Evolutionary conservation across 37 sponge, comb jelly and placozoan species (phyloP).

Genomic region (Spongia lamella): DNA sequence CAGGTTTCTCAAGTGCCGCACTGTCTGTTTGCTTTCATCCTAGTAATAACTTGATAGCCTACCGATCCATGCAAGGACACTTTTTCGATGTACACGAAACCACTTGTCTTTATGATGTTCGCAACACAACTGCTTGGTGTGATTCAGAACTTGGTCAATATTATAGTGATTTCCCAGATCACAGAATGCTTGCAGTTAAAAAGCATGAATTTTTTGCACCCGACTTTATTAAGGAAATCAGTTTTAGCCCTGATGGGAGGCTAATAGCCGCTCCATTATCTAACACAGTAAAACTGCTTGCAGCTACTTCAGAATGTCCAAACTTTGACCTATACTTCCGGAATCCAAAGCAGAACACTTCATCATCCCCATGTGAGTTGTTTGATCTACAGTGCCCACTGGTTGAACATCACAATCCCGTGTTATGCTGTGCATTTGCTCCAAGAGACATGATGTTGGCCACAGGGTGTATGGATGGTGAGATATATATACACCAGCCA

Average conservation of each 20-base stretch:
- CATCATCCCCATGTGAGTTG: neutral
- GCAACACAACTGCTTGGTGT: neutral
- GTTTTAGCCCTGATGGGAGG: slow-evolving; percentile 50
- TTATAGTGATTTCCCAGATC: no score
- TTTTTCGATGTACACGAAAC: slow-evolving; percentile 12
- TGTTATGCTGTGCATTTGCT: slow-evolving; percentile 53
- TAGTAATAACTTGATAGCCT: slow-evolving; percentile 28
- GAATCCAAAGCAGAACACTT: slow-evolving; percentile 11
- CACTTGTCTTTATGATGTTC: slow-evolving; percentile 34
- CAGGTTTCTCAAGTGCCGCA: neutral
- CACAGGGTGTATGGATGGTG: slow-evolving; percentile 40
- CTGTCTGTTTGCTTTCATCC: slow-evolving; percentile 60
- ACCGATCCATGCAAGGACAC: slow-evolving; percentile 33
- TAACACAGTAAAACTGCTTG: slow-evolving; percentile 29
- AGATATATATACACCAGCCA: slow-evolving; percentile 39
- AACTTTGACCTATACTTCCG: slow-evolving; percentile 39
- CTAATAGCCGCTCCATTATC: slow-evolving; percentile 46
- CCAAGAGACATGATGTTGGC: slow-evolving; percentile 38
- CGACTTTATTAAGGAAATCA: slow-evolving; percentile 59
- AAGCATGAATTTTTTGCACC: neutral
- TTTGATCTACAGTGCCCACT: neutral
- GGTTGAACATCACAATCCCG: neutral
- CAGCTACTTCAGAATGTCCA: slow-evolving; percentile 26
- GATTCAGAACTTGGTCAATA: no score
- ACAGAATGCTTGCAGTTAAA: no score